Base-by-base conservation (phyloP, 2,113 vertebrate species). In the Fulica atra region DNA sequence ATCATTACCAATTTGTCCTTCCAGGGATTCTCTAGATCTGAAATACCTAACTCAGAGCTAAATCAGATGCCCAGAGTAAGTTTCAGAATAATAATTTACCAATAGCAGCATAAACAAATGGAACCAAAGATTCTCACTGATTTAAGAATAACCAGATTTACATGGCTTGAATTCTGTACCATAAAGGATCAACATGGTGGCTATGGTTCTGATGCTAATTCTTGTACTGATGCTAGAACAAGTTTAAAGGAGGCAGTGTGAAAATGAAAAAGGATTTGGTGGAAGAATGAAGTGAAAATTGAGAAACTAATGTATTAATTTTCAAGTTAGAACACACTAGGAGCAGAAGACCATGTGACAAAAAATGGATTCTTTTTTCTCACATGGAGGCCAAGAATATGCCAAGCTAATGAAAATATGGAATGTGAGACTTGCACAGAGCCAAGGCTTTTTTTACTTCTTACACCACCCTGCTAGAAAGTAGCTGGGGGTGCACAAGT, bases 151-250 rank as follows among this genome's bases (percentile, higher is more conserved):
- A 42, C 9, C 3, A 78, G 19, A 57, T 54, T 61, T 66, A 26
- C 6, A 12, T 31, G 29, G 5, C 9, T 74, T 71, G 14, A 73
- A 73, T 50, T 77, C 46, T 48, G 7, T 69, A 46, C 28, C 53
- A 33, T 13, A 70, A 51, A 44, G 28, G 6, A 66, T 33, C 44
- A 54, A 8, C 0, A 0, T 20, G 10, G 4, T 54, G 12, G 8
- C 13, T 71, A 33, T 56, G 21, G 53, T 50, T 64, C 9, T 48
- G 21, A 40, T 61, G 36, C 4, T 56, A 48, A 38, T 71, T 86
- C 5, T 11, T 61, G 10, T 48, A 26, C 25, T 65, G 21, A 31
- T 66, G 15, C 16, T 70, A 44, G 20, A 63, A 46, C 2, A 82
- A 76, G 53, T 51, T 50, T 29, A 59, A 79, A 68, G 26, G 13